Evolutionary conservation across 2,113 vertebrate genomes (phyloP), one percentile per base, ranked within the genome.

Genomic region (Porphyrio hochstetteri): DNA sequence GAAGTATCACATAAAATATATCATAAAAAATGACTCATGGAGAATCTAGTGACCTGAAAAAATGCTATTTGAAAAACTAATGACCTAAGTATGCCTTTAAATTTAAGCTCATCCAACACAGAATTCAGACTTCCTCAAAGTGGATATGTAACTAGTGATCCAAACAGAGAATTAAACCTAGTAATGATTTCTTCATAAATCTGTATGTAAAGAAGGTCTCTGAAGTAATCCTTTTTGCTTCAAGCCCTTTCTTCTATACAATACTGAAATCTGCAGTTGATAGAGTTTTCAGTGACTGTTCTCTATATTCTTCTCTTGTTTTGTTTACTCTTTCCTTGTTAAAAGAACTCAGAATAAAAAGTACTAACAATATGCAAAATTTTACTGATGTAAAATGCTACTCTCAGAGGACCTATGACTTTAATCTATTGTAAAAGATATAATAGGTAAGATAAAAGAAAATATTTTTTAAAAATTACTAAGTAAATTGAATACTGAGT

Each of bases 1-100:
- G 76, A 94, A 93, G 81, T 80, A 96, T 76, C 60, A 88, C 95
- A 46, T 53, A 89, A 96, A 97, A 94, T 68, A 81, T 42, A 90
- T 93, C 36, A 97, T 82, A 81, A 94, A 97, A 82, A 84, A 53
- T 53, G 11, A 16, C 36, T 71, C 75, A 92, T 33, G 52, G 77
- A 92, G 33, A 93, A 95, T 56, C 44, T 96, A 97, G 94, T 95
- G 96, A 96, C 91, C 91, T 97, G 90, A 92, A 95, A 97, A 97
- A 95, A 64, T 84, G 71, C 40, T 92, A 78, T 76, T 88, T 95
- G 77, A 64, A 96, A 97, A 98, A 89, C 93, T 95, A 96, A 97
- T 95, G 82, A 97, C 89, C 80, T 96, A 96, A 82, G 80, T 77
- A 88, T 83, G 61, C 20, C 75, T 96, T 77, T 94, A 92, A 94